These are phyloP conservation scores for Bagarius yarrelli DNA, from an alignment of 2,113 vertebrate genomes.

Conservation along the genomic window DNA sequence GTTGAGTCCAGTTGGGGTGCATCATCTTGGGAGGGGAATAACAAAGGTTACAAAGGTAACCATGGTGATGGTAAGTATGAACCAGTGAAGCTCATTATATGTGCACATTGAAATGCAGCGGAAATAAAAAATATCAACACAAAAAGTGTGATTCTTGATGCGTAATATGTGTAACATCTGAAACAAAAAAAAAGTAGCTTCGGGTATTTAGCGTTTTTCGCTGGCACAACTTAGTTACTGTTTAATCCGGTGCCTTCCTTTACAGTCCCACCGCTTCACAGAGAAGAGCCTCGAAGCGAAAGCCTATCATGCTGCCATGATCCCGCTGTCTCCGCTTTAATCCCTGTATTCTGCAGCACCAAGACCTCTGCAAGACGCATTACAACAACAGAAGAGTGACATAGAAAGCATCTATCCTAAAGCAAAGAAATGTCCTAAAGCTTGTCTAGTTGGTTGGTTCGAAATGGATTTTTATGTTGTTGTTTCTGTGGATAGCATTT, in stretches of 20 bases:
- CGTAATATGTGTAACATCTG: background rate
- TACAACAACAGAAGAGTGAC: constrained; percentile 35
- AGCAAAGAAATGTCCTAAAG: constrained; percentile 19
- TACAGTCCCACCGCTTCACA: constrained; percentile 38
- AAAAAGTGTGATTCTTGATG: background rate
- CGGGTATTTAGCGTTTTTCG: constrained; percentile 41
- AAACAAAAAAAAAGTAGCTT: constrained; percentile 6
- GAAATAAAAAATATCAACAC: constrained; percentile 34
- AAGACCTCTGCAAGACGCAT: constrained; percentile 51
- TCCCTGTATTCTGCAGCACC: constrained; percentile 53
- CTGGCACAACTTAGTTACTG: constrained; percentile 54
- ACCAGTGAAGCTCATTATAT: constrained; percentile 50
- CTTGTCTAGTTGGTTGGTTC: constrained; percentile 2
- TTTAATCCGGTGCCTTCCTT: constrained; percentile 48
- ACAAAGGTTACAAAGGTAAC: constrained; percentile 50
- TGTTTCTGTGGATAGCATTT: background rate
- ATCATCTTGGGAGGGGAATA: constrained; percentile 22
- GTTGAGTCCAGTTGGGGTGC: constrained; percentile 44
- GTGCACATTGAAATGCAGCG: constrained; percentile 33
- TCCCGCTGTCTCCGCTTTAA: constrained; percentile 57
- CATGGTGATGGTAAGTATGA: constrained; percentile 49
- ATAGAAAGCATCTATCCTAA: background rate
- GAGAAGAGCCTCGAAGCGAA: constrained; percentile 42
- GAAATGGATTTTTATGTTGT: background rate
- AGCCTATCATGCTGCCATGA: constrained; percentile 50